Evolutionary conservation across 92 coral and sea anemone genomes (phyloP).

Genomic region (Blastomussa wellsi): DNA sequence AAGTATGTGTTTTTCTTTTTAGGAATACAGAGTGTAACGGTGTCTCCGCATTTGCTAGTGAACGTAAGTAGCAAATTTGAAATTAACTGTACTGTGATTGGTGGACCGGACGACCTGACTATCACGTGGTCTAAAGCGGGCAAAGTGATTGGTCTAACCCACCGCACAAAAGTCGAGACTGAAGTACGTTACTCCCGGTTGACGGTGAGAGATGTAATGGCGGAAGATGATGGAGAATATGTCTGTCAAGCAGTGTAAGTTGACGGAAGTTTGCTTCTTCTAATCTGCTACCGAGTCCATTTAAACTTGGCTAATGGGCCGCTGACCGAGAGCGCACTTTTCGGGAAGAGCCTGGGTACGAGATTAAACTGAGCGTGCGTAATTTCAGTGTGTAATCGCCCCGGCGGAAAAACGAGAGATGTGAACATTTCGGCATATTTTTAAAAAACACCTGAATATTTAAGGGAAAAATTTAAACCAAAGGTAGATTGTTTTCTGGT

Average conservation of each 20-base stretch:
- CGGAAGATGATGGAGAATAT: conserved; percentile 53
- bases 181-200: conserved; percentile 19
- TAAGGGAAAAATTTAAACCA: no score
- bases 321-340: no score
- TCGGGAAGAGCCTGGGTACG: no score
- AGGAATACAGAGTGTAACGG: conserved; percentile 11
- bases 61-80: conserved; percentile 22
- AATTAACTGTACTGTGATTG: conserved; percentile 42
- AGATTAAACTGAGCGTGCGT: no score
- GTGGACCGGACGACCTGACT: conserved; percentile 50
- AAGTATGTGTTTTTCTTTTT: neutral
- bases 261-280: neutral
- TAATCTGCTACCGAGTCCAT: no score
- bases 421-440: no score
- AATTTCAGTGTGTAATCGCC: no score
- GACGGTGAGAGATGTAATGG: conserved; percentile 48
- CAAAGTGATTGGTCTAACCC: conserved; percentile 25
- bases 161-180: conserved; percentile 51
- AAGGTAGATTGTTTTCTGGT: no score
- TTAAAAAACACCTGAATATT: no score
- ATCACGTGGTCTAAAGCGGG: conserved; percentile 50
- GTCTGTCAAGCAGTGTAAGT: conserved; percentile 47
- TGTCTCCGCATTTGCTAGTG: neutral
- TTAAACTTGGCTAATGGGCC: no score
- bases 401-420: no score